Base-by-base conservation (phyloP, 2,797 vertebrate genomes). In the Cryptoblepharus egeriae region DNA sequence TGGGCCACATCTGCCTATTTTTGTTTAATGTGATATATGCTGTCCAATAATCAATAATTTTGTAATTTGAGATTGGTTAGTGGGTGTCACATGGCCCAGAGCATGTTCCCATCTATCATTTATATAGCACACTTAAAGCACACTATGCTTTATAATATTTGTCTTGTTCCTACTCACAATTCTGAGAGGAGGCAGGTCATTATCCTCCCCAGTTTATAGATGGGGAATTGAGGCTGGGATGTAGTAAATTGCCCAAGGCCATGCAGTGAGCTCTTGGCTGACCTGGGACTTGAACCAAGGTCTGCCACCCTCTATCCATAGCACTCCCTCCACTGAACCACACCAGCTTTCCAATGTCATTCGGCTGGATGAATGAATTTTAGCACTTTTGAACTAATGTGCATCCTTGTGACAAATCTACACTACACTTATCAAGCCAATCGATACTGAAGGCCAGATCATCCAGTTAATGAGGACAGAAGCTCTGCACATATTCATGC, bases 51-150 rank as follows among this genome's bases (percentile, higher is more conserved):
- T 84, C 82, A 52, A 84, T 84, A 84, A 75, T 84, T 60, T 70
- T 75, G 82, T 84, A 84, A 84, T 79, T 68, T 84, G 82, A 84
- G 82, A 84, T 84, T 79, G 82, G 82, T 75, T 84, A 79, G 82
- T 84, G 70, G 70, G 71, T 79, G 77, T 84, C 82, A 79, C 63
- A 84, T 79, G 82, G 82, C 77, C 82, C 71, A 60, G 52, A 77
- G 77, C 82, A 84, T 75, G 77, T 84, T 79, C 37, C 63, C 60
- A 74, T 79, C 58, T 75, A 74, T 79, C 82, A 84, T 84, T 84
- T 84, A 79, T 84, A 84, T 84, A 75, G 82, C 63, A 22, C 65
- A 75, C 70, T 84, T 84, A 75, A 84, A 52, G 70, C 77, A 75
- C 77, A 79, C 70, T n/a, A 12, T 79, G 55, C 77, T 75, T 84